Base-by-base conservation (phyloP, 2,888 invertebrate species). In the Caenorhabditis sp. region DNA sequence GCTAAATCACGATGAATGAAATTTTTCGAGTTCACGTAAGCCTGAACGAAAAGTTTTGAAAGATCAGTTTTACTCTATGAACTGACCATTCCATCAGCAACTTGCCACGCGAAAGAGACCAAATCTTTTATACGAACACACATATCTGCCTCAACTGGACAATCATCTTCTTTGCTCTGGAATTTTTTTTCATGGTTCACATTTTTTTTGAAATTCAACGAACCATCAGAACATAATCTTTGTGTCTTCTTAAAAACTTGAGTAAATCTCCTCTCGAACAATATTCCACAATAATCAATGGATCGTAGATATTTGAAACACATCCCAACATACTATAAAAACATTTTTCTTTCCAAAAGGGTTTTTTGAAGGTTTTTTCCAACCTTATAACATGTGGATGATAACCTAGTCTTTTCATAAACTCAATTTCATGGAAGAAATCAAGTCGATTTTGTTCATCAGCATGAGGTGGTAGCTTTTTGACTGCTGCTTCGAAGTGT, bases 1-100 rank as follows among this genome's bases (percentile, higher is more conserved):
- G 83, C 84, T 10, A 84, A 58, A 60, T 84, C 84, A 12, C 83
- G 71, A 61, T 84, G 84, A 37, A 84, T 77, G 58, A 79, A 83
- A 17, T 80, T 79, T 31, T 79, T 78, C 5, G 81, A 79, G 14
- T 74, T 66, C 5, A 84, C 64, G 49, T 84, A 84, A 43, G 74
- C 65, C 81, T 81, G 57, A 58, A 36, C 23, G 14, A 31, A 31
- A 23, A 19, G 21, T 21, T 66, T 21, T 19, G 10, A 24, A 58
- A 58, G 1, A 19, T 43, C 62, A 23, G 66, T 50, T 5, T 31
- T 26, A n/a, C n/a, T n/a, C n/a, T n/a, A n/a, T n/a, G 49, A 43
- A 55, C 37, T 37, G 12, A 77, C 77, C 79, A 84, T 79, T 58
- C 82, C 84, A 68, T 84, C 83, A 1, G 75, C 69, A 14, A 81